Conservation (phyloP, 2,888 invertebrate genomes). For the Lycocerus yunnanus region DNA sequence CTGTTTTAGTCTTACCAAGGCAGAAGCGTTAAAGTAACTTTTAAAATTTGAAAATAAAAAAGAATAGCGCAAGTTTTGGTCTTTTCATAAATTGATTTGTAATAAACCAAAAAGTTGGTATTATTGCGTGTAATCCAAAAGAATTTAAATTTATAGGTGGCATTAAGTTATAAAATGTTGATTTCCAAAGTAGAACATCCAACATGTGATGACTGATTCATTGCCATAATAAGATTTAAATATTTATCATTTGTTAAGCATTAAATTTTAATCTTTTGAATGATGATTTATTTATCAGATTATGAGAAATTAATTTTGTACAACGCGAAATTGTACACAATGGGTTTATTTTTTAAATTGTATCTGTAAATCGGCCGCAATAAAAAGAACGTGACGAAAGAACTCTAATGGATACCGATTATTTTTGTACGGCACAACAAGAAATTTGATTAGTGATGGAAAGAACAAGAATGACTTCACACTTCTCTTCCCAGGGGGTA, state of each 20-base stretch:
- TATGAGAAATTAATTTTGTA: constrained; percentile 16
- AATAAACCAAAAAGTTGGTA: constrained; percentile 15
- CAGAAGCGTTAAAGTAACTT: no score
- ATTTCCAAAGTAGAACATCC: constrained; percentile 19
- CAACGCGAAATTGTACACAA: constrained; percentile 11
- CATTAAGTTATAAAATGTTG: constrained; percentile 29
- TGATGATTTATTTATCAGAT: constrained; percentile 24
- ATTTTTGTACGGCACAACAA: constrained; percentile 17
- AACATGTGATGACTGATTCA: constrained; percentile 29
- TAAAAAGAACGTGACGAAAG: constrained; percentile 10
- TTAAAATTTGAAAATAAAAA: no score
- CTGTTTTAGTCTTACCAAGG: no score
- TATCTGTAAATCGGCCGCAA: constrained; percentile 5
- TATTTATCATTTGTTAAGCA: constrained; percentile 26
- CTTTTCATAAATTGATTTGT: neutral
- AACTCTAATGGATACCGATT: constrained; percentile 14
- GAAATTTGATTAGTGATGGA: constrained; percentile 26
- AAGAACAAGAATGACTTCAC: constrained; percentile 19
- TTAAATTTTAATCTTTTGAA: constrained; percentile 25
- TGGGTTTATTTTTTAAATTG: constrained; percentile 9
- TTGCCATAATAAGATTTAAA: constrained; percentile 31
- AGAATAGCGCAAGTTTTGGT: no score
- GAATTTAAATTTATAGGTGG: constrained; percentile 29
- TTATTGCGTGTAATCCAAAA: constrained; percentile 22
- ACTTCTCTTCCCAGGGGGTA: constrained; percentile 13